Conservation (phyloP, 2,888 invertebrate genomes). For the Lampropteryx suffumata region DNA sequence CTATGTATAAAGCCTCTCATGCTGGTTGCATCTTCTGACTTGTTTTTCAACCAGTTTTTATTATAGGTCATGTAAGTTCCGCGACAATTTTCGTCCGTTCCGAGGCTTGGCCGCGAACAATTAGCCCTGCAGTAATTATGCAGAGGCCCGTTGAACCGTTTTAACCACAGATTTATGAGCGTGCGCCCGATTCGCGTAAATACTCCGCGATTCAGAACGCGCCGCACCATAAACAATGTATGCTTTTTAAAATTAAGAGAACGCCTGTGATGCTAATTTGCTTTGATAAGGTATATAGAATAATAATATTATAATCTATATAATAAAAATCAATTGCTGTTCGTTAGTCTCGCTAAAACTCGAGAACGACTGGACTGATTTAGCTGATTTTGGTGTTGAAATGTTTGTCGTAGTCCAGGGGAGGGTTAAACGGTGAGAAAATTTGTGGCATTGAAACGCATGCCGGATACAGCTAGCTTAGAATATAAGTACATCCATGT, state of each 20-base stretch:
- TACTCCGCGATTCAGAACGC: constrained; percentile 45
- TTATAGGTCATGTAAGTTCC: constrained; percentile 9
- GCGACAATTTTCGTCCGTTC: constrained; percentile 44
- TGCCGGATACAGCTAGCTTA: too few species aligned
- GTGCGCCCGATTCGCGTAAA: constrained; percentile 58
- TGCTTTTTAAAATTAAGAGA: constrained; percentile 33
- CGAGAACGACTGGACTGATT: too few species aligned
- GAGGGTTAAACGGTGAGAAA: too few species aligned
- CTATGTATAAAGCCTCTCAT: too few species aligned
- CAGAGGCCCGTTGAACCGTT: constrained; percentile 57
- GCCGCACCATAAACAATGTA: constrained; percentile 37
- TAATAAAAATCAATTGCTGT: too few species aligned
- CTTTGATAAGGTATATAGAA: background rate
- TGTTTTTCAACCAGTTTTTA: background rate
- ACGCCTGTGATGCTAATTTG: constrained; percentile 13
- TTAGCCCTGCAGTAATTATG: constrained; percentile 68
- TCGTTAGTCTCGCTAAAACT: too few species aligned
- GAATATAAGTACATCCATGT: too few species aligned
- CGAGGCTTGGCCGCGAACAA: constrained; percentile 54
- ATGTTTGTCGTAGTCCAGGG: too few species aligned
- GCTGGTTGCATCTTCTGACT: too few species aligned
- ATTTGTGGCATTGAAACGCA: too few species aligned
- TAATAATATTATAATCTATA: too few species aligned
- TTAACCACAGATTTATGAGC: constrained; percentile 57
- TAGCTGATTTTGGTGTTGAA: too few species aligned